A percentile compares a stretch with the other conserved stretches of the same genome.
phyloP scores from a whole-genome alignment of 2,113 vertebrate species.

The Polyodon spathula region DNA sequence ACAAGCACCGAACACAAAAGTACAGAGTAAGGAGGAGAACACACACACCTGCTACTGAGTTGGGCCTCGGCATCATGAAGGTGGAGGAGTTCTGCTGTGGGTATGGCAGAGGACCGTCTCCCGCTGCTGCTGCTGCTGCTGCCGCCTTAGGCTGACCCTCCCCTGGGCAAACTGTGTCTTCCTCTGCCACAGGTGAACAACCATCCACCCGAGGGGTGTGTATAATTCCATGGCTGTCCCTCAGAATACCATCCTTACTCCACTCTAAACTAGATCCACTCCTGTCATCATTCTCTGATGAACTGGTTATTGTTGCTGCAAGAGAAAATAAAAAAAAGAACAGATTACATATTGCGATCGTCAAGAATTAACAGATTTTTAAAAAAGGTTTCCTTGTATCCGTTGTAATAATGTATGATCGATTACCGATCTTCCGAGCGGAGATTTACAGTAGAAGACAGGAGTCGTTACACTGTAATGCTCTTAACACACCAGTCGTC shows the following conservation, averaged over 20 bases:
- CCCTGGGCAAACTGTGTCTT: slow-evolving; percentile 57
- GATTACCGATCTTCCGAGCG: too few species aligned
- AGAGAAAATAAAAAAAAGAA: too few species aligned
- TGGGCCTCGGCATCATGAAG: slow-evolving; percentile 89
- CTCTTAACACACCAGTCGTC: too few species aligned
- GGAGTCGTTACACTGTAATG: too few species aligned
- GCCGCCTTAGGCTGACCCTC: slow-evolving; percentile 60
- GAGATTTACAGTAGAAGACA: too few species aligned
- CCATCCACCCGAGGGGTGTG: slow-evolving; percentile 74
- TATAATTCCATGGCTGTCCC: slow-evolving; percentile 67
- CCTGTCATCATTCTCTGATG: slow-evolving; percentile 95
- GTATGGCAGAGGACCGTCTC: slow-evolving; percentile 73
- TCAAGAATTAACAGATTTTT: too few species aligned
- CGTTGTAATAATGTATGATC: too few species aligned
- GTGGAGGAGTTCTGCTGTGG: slow-evolving; percentile 65
- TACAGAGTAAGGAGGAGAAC: neutral
- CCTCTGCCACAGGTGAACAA: slow-evolving; percentile 91
- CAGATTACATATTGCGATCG: too few species aligned
- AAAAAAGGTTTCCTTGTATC: too few species aligned
- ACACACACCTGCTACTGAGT: slow-evolving; percentile 91
- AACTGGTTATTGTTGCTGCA: slow-evolving; percentile 93
- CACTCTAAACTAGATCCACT: slow-evolving; percentile 96
- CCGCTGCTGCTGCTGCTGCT: slow-evolving; percentile 34
- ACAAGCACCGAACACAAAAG: too few species aligned
- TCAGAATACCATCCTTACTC: slow-evolving; percentile 84